Evolutionary conservation across 2,797 vertebrate genomes (phyloP).

Genomic region (Tympanoctomys barrerae): DNA sequence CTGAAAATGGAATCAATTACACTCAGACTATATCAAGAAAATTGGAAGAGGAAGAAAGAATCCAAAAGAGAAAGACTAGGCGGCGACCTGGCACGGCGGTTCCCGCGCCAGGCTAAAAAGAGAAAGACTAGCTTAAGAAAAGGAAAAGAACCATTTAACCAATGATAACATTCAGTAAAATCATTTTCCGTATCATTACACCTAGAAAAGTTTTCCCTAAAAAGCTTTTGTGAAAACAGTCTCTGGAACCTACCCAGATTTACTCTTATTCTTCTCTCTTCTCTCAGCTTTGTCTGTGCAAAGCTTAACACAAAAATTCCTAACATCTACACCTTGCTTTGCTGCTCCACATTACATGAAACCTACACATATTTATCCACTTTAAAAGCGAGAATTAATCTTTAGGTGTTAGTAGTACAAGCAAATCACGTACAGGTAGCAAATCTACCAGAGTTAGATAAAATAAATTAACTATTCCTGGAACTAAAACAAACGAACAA

Average conservation of each 20-base stretch:
- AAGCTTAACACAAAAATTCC: background rate
- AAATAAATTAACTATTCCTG: background rate
- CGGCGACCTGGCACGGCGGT: too few relatives aligned
- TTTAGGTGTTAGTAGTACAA: background rate
- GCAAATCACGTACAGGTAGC: background rate
- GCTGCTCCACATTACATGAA: background rate
- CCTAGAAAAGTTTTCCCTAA: background rate
- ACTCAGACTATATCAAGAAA: background rate
- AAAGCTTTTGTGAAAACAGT: background rate
- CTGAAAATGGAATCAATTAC: background rate
- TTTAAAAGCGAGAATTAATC: background rate
- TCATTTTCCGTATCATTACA: background rate
- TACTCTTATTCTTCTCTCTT: background rate
- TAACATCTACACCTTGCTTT: background rate
- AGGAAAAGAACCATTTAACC: background rate
- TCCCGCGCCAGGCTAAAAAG: too few relatives aligned
- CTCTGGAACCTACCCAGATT: background rate
- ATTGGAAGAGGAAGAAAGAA: background rate
- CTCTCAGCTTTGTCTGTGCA: background rate
- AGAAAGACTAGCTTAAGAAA: background rate
- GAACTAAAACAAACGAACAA: too few relatives aligned
- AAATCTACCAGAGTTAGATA: background rate
- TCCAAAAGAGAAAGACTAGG: constrained; percentile 3
- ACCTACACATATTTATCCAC: background rate
- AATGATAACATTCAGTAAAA: background rate